phyloP scores from a whole-genome alignment of 2,888 invertebrate species.

The Carterocephalus palaemon region DNA sequence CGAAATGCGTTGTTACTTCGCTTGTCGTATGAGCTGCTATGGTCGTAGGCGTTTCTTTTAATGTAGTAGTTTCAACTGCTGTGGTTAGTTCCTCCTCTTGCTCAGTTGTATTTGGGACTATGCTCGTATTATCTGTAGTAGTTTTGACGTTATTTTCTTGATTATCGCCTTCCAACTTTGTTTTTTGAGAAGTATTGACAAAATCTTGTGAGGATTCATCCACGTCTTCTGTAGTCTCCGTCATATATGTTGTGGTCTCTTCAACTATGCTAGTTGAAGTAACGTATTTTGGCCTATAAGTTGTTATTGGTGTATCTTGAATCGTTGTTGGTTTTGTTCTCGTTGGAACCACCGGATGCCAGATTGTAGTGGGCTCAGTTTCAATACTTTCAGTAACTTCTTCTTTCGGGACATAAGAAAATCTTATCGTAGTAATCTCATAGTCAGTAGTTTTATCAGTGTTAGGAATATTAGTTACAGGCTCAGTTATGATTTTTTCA shows the following conservation, averaged over 20 bases:
- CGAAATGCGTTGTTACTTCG: constrained; percentile 12
- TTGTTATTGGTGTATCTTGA: constrained; percentile 57
- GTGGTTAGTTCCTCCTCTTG: constrained; percentile 28
- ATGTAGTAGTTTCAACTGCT: constrained; percentile 37
- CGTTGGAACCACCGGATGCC: constrained; percentile 57
- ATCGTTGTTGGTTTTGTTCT: constrained; percentile 49
- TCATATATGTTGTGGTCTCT: constrained; percentile 50
- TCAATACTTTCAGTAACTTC: constrained; percentile 40
- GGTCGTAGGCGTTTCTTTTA: constrained; percentile 49
- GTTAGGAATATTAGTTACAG: too few species aligned
- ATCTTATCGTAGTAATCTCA: constrained; percentile 70
- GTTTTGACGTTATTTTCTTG: constrained; percentile 7
- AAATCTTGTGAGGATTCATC: constrained; percentile 59
- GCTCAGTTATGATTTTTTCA: constrained; percentile 36
- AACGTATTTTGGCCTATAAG: constrained; percentile 61
- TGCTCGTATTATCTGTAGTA: constrained; percentile 27
- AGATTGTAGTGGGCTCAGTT: constrained; percentile 42
- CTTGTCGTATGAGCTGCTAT: constrained; percentile 33
- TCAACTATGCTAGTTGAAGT: constrained; percentile 50
- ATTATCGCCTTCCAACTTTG: constrained; percentile 9
- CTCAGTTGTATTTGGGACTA: constrained; percentile 29
- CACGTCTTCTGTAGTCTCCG: constrained; percentile 50
- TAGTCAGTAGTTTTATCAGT: constrained; percentile 49
- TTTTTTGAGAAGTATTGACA: constrained; percentile 40
- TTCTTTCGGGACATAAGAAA: constrained; percentile 63